A percentile compares a stretch with the other conserved stretches of the same genome.
phyloP scores from a whole-genome alignment of 2,797 vertebrate genomes.

The Pygocentrus nattereri region DNA sequence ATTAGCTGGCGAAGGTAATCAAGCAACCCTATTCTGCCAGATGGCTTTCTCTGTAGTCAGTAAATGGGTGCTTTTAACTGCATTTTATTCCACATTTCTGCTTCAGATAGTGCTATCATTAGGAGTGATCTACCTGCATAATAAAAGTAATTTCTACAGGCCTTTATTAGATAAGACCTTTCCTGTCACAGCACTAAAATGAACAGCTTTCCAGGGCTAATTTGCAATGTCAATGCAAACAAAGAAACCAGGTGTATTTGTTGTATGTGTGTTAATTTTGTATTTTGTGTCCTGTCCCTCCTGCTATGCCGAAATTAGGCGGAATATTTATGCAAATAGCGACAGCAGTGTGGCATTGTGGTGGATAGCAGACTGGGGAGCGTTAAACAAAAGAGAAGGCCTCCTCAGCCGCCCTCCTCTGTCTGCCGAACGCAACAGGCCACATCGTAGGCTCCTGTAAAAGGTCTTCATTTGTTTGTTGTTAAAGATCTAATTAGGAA shows the following conservation, averaged over 20 bases:
- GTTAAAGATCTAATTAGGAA: constrained; percentile 92
- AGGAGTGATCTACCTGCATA: constrained; percentile 65
- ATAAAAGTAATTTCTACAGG: constrained; percentile 63
- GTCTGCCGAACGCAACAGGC: constrained; percentile 51
- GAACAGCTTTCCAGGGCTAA: constrained; percentile 58
- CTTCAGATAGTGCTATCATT: constrained; percentile 63
- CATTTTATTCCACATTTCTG: constrained; percentile 64
- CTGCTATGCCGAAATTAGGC: constrained; percentile 40
- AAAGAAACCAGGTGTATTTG: constrained; percentile 67
- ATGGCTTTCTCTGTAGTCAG: constrained; percentile 68
- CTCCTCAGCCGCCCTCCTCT: constrained; percentile 23
- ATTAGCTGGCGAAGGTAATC: constrained; percentile 66
- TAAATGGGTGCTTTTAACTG: constrained; percentile 67
- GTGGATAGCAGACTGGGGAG: constrained; percentile 40
- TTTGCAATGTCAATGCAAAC: constrained; percentile 63
- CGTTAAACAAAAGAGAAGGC: constrained; percentile 48
- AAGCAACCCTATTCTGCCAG: constrained; percentile 65
- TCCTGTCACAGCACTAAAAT: constrained; percentile 55
- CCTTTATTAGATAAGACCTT: constrained; percentile 68
- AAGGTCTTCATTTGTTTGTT: constrained; percentile 90
- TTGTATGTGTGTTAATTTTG: constrained; percentile 56
- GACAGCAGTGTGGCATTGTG: constrained; percentile 45
- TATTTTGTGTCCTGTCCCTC: constrained; percentile 52
- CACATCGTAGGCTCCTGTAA: constrained; percentile 68
- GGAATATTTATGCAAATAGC: constrained; percentile 58